These are phyloP conservation scores for Phrynocephalus guinanensis DNA, from an alignment of 2,797 vertebrate species.

Conservation along the genomic window DNA sequence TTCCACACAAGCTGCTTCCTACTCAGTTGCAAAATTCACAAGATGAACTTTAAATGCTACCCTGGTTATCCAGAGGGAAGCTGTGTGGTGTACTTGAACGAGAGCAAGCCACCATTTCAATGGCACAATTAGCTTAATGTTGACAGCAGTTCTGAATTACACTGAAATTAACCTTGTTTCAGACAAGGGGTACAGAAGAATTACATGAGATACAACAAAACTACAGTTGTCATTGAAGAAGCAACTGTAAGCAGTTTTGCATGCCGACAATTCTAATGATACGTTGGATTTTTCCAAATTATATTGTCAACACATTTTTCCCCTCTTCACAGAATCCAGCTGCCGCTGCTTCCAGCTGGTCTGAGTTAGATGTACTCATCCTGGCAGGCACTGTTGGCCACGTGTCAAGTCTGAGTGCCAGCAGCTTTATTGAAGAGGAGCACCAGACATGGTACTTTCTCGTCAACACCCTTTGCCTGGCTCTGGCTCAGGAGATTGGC, in stretches of 20 bases:
- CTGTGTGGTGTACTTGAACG: slow-evolving; percentile 17
- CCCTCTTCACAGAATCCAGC: slow-evolving; percentile 62
- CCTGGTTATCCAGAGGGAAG: slow-evolving; percentile 26
- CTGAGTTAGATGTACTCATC: slow-evolving; percentile 88
- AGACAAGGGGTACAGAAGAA: not conserved
- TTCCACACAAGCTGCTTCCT: slow-evolving; percentile 26
- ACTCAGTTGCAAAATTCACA: not conserved
- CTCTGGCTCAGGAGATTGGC: slow-evolving; percentile 88
- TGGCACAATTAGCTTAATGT: not conserved
- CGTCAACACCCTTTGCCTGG: slow-evolving; percentile 90
- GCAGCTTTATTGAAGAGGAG: slow-evolving; percentile 97
- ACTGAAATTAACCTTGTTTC: slow-evolving; percentile 17
- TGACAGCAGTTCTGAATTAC: slow-evolving; percentile 33
- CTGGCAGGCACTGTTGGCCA: slow-evolving; percentile 88
- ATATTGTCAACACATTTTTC: not conserved
- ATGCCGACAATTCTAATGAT: not conserved
- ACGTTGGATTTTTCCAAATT: not conserved
- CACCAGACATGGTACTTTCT: slow-evolving; percentile 99
- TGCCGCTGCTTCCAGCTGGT: slow-evolving; percentile 75
- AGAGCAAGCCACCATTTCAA: not conserved
- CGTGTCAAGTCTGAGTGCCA: slow-evolving; percentile 89
- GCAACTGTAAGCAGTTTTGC: not conserved
- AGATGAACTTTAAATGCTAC: slow-evolving; percentile 16
- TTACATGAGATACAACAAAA: slow-evolving; percentile 28
- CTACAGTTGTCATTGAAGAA: slow-evolving; percentile 28